Evolutionary conservation across 2,113 vertebrate genomes (phyloP).

Genomic region (Bos indicus): DNA sequence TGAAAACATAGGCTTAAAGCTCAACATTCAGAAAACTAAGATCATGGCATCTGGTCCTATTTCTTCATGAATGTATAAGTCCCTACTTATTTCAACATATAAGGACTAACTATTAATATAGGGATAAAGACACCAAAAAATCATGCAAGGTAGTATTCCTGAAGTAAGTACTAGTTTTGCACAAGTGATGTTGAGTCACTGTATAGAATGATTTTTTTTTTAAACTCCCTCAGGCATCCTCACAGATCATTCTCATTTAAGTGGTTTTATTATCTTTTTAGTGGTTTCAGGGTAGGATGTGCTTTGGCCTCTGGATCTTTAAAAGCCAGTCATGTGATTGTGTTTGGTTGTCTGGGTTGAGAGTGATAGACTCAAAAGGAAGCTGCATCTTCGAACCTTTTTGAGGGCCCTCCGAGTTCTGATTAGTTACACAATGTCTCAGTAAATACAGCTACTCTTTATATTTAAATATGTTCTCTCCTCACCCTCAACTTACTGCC

Average conservation of each 20-base stretch:
- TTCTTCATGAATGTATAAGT: not conserved
- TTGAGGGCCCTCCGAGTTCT: not conserved
- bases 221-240: not conserved
- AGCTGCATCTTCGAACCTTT: not conserved
- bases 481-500: not conserved
- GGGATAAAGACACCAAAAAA: not conserved
- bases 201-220: not conserved
- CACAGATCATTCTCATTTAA: not conserved
- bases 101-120: not conserved
- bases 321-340: not conserved
- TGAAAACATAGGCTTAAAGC: not conserved
- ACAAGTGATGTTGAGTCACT: not conserved
- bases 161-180: not conserved
- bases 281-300: not conserved
- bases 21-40: not conserved
- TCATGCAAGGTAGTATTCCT: not conserved
- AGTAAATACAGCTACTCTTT: not conserved
- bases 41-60: not conserved
- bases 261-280: not conserved
- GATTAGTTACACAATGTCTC: slow-evolving; percentile 25
- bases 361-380: not conserved
- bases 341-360: not conserved
- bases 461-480: not conserved
- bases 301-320: not conserved
- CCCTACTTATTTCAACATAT: not conserved